Percentiles rank a stretch among this genome's conserved stretches.
Evolutionary conservation across 2,113 vertebrate species (phyloP).

Genomic region (Sprattus sprattus): DNA sequence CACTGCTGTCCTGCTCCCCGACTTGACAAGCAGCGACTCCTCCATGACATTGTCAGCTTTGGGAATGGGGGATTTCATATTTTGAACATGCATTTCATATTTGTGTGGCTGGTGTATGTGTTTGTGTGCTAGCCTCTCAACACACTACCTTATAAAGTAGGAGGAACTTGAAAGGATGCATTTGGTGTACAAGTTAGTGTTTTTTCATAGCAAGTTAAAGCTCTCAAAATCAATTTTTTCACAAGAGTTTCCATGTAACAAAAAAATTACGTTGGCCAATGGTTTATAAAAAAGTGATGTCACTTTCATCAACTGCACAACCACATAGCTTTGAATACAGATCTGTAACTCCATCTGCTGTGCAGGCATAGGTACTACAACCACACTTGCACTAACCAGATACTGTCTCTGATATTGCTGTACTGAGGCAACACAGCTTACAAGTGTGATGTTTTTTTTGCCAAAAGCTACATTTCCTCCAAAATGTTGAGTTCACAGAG

Average conservation of each 20-base stretch:
- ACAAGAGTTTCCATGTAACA: neutral
- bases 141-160: neutral
- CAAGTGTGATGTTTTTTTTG: too few species aligned
- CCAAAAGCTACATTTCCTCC: too few species aligned
- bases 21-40: neutral
- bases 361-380: neutral
- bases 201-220: too few species aligned
- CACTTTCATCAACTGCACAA: neutral
- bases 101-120: neutral
- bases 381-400: too few species aligned
- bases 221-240: neutral
- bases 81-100: neutral
- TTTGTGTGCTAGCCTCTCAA: neutral
- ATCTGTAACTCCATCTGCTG: slow-evolving; percentile 5
- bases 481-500: too few species aligned
- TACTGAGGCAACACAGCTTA: neutral
- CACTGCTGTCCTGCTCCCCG: neutral
- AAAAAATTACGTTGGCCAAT: neutral
- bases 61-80: neutral
- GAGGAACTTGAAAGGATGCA: neutral
- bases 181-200: neutral
- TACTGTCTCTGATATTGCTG: too few species aligned
- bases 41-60: neutral
- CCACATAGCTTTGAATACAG: neutral
- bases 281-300: neutral